Evolutionary conservation across 2,797 vertebrate genomes (phyloP), one percentile per base, ranked within the genome.

Genomic region (Chaenodraco wilsoni): DNA sequence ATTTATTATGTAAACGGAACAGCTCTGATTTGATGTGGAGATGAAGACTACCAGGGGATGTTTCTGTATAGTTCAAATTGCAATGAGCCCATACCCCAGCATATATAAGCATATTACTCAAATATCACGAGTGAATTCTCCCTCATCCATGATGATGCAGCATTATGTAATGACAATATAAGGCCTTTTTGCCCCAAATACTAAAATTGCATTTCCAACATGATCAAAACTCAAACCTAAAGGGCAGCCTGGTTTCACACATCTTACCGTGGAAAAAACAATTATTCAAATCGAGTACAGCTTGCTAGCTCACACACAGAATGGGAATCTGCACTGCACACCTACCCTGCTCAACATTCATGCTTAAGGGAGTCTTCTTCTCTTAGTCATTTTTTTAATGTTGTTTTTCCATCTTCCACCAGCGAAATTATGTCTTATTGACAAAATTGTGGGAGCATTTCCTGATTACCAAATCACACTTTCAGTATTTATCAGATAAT

Each of bases 1-100:
- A 77, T 86, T 84, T 76, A 66, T 80, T 78, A 72, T 78, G 77
- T 79, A 69, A 82, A 88, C 77, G 72, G 63, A 65, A 81, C 58
- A 60, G 60, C 44, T 72, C 73, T 66, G 65, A 76, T 83, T 68
- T 81, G 79, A 70, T 81, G 79, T 80, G 70, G 57, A 74, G 45
- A 69, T 56, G 23, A 52, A 31, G 41, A 48, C 54, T 76, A 66
- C 51, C 66, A 56, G n/a, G 40, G 65, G 44, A 76, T 44, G 10
- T 65, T 65, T 65, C 49, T 72, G 44, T 67, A 76, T 57, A 60
- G 65, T 68, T 81, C 58, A 74, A 70, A 81, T 65, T 54, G 66
- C 58, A 73, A 19, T 45, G 55, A 54, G 65, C 43, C 40, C 49
- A 44, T 9, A 33, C 23, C 9, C 33, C 11, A 44, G 48, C 46